Evolutionary conservation across 2,797 vertebrate genomes (phyloP).

Genomic region (Leptoclinus maculatus): DNA sequence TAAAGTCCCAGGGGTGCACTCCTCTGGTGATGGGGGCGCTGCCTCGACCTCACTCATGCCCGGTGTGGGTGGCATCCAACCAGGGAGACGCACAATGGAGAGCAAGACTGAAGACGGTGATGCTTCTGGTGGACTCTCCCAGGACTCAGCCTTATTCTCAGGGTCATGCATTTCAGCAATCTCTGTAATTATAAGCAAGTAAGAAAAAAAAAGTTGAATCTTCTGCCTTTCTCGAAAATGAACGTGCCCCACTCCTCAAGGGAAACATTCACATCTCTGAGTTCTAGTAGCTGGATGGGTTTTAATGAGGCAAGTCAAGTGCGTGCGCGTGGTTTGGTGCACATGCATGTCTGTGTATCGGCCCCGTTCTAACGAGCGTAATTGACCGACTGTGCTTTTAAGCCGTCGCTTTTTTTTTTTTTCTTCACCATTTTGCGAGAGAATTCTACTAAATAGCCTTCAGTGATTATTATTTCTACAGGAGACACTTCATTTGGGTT

Average conservation of each 20-base stretch:
- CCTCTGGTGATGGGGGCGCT: conserved; percentile 80
- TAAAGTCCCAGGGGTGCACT: conserved; percentile 68
- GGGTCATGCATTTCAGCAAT: conserved; percentile 85
- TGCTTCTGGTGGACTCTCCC: conserved; percentile 80
- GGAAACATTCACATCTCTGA: conserved; percentile 84
- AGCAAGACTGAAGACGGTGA: conserved; percentile 78
- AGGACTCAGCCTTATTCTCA: conserved; percentile 85
- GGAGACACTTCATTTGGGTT: conserved; percentile 78
- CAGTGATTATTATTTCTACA: conserved; percentile 83
- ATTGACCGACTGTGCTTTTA: conserved; percentile 82
- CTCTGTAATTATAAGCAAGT: conserved; percentile 85
- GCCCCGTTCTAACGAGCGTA: conserved; percentile 83
- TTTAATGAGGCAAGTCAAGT: conserved; percentile 87
- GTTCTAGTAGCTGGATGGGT: conserved; percentile 84
- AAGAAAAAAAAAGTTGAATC: conserved; percentile 77
- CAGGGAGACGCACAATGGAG: conserved; percentile 75
- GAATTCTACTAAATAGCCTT: conserved; percentile 81
- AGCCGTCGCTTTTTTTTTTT: conserved; percentile 59
- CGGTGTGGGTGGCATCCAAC: conserved; percentile 85
- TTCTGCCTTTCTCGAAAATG: conserved; percentile 83
- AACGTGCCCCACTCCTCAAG: conserved; percentile 81
- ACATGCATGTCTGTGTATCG: conserved; percentile 74
- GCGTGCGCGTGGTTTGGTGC: conserved; percentile 47
- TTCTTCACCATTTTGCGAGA: conserved; percentile 76
- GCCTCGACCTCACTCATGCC: conserved; percentile 81